A percentile compares a stretch with the other conserved stretches of the same genome.
These are phyloP conservation scores for Cydia fagiglandana DNA, from an alignment of 1,140 invertebrate species.

Conservation along the genomic window DNA sequence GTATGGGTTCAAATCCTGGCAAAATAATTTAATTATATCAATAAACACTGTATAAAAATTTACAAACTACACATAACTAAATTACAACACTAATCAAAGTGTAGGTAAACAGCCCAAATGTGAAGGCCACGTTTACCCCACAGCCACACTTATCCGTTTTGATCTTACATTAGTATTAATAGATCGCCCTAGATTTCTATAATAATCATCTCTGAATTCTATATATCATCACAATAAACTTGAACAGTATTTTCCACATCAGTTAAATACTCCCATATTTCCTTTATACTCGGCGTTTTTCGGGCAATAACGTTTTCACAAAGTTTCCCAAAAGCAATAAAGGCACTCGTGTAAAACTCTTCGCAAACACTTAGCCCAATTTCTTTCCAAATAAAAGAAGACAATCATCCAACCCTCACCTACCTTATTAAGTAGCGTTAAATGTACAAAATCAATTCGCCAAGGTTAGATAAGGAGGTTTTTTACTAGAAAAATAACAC, in stretches of 20 bases:
- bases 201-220: no score
- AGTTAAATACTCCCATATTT: background rate
- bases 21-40: no score
- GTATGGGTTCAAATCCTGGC: no score
- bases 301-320: background rate
- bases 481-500: slow-evolving; percentile 26
- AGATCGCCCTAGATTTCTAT: no score
- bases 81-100: no score
- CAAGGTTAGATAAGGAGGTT: slow-evolving; percentile 22
- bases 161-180: no score
- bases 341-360: background rate
- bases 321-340: background rate
- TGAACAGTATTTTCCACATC: background rate
- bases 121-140: no score
- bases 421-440: background rate
- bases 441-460: slow-evolving; percentile 15
- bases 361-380: background rate
- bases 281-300: background rate
- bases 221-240: no score
- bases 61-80: no score
- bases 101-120: no score
- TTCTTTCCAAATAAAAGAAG: background rate
- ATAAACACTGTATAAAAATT: no score
- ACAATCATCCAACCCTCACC: background rate
- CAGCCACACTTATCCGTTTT: no score